Evolutionary conservation across 1,140 invertebrate species (phyloP).

Genomic region (Drosophila mayri): DNA sequence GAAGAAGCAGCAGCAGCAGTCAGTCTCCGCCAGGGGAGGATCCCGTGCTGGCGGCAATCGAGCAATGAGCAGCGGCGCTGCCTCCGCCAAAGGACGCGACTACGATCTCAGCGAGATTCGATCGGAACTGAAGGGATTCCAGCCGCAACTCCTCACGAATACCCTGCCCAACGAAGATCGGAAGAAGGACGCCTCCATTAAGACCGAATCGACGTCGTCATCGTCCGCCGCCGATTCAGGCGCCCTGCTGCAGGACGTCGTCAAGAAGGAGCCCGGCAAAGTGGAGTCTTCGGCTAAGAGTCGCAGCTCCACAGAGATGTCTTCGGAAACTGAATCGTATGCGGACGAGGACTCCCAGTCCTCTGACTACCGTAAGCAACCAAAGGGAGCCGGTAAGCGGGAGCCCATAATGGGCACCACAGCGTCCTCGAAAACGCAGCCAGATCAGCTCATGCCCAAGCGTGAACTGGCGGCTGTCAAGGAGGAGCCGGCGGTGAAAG

Average conservation of each 20-base stretch:
- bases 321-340: slow-evolving; percentile 80
- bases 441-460: slow-evolving; percentile 33
- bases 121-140: slow-evolving; percentile 92
- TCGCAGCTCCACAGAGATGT: slow-evolving; percentile 73
- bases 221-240: background rate
- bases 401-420: slow-evolving; percentile 3
- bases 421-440: slow-evolving; percentile 1
- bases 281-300: slow-evolving; percentile 57
- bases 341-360: slow-evolving; percentile 83
- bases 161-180: slow-evolving; percentile 39
- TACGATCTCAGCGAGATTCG: slow-evolving; percentile 94
- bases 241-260: background rate
- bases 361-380: slow-evolving; percentile 67
- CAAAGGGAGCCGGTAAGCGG: slow-evolving; percentile 34
- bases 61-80: slow-evolving; percentile 56
- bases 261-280: slow-evolving; percentile 63
- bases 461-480: slow-evolving; percentile 23
- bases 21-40: slow-evolving; percentile 47
- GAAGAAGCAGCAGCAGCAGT: slow-evolving; percentile 23
- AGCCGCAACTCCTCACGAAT: slow-evolving; percentile 46
- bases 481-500: slow-evolving; percentile 6
- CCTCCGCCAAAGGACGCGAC: slow-evolving; percentile 88
- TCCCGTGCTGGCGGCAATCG: slow-evolving; percentile 57
- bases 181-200: slow-evolving; percentile 36
- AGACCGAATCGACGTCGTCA: slow-evolving; percentile 31